Base-by-base conservation (phyloP, 2,888 invertebrate genomes). In the Herminia tarsipennalis region DNA sequence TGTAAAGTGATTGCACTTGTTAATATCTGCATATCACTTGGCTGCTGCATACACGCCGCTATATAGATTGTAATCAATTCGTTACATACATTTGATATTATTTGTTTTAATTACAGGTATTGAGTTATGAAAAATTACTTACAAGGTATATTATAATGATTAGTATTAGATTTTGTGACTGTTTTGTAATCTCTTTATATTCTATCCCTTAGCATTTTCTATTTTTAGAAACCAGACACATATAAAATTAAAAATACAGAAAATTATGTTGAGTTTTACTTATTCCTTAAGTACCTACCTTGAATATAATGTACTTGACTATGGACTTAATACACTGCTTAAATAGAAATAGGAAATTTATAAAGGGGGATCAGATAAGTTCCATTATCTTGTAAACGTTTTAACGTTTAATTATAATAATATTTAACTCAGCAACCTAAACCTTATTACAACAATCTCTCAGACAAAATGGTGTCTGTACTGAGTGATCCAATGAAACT, bases 161-260 rank as follows among this genome's bases (percentile, higher is more conserved):
- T 70, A 70, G 69, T 66, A 71, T 70, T 78, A 76, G 74, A 73
- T 78, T 81, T 78, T 81, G 78, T 80, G 79, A 83, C 78, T 86
- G 85, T 86, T 86, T 82, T 81, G 74, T 81, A 81, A 79, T 79
- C 75, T 80, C 76, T 80, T 80, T 83, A 78, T 83, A 83, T 83
- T 85, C 74, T 85, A 85, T 80, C 67, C 78, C 66, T 82, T 87
- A 87, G 86, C 78, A 76, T 83, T 80, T 86, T 88, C 83, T 86
- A 84, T 88, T 88, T 88, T 86, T 89, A 88, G 87, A 77, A 84
- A 82, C 81, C 78, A 79, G 78, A 85, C 82, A 81, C 78, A 64
- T 76, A 76, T 76, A 74, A 81, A 76, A 78, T 76, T 76, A 76
- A 76, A 76, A 73, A 60, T 74, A 76, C 65, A 64, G 71, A 76